Percentiles rank a stretch among this genome's conserved stretches.
Conservation (phyloP, 1,140 invertebrate genomes). For the Musca vetustissima region DNA sequence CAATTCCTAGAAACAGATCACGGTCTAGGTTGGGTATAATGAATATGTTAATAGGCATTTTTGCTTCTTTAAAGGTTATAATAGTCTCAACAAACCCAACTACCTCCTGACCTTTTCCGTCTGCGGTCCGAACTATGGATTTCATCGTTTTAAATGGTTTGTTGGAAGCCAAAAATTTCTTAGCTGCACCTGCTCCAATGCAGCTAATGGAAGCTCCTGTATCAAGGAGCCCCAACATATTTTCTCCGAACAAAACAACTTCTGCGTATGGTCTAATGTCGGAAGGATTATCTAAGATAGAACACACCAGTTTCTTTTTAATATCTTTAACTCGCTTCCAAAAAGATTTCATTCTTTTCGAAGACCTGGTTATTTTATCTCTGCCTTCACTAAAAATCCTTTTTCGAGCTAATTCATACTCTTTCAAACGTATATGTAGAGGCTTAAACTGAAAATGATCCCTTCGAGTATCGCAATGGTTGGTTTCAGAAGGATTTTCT, state of each 20-base stretch:
- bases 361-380: background rate
- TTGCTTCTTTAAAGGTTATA: slow-evolving; percentile 15
- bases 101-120: background rate
- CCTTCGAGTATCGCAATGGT: background rate
- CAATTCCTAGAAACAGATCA: slow-evolving; percentile 27
- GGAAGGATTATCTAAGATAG: background rate
- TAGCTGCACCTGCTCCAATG: background rate
- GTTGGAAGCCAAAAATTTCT: background rate
- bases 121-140: background rate
- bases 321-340: background rate
- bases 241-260: background rate
- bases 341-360: background rate
- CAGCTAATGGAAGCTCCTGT: background rate
- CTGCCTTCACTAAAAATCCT: background rate
- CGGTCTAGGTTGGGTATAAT: slow-evolving; percentile 21
- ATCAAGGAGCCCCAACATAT: background rate
- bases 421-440: background rate
- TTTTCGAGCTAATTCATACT: background rate
- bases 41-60: slow-evolving; percentile 21
- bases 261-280: slow-evolving; percentile 21
- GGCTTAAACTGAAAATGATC: background rate
- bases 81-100: background rate
- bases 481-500: background rate
- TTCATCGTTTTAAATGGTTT: background rate
- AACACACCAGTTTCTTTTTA: background rate